Evolutionary conservation across 2,113 vertebrate species (phyloP), one percentile per base, ranked within the genome.

Genomic region (Pluvialis apricaria): DNA sequence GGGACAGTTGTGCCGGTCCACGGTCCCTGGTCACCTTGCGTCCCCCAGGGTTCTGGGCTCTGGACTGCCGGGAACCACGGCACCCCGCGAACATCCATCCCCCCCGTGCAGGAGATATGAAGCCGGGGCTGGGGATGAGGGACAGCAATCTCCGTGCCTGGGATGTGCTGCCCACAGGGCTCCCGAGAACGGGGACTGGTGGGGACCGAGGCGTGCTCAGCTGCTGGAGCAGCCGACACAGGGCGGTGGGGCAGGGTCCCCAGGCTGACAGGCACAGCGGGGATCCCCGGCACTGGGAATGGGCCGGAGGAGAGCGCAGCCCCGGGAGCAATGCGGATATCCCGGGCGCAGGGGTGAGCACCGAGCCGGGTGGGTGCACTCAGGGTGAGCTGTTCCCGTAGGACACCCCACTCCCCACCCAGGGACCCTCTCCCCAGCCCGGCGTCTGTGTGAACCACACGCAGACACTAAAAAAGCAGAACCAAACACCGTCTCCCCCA

Each of bases 251-350:
- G 13, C 44, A 42, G 31, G 19, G 32, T 21, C 21, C 10, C 13
- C 0, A 4, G 40, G 26, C 40, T 38, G 57, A 22, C 3, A 0
- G 4, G 49, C 5, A 20, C 17, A 28, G 45, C 21, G 13, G 45
- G 24, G 29, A n/a, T n/a, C 3, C 20, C 32, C 0, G 1, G 44
- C 24, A 7, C 10, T 0, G 1, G 62, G 42, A 22, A 25, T 2
- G 4, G 1, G 44, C 32, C 40, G 62, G n/a, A 40, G n/a, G 22
- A 19, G 32, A 28, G 15, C 2, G 6, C 54, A 51, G 9, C 19
- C 51, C 45, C 15, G 1, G 79, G 66, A 86, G 52, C 42, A 2
- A 47, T 0, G 5, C 0, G 0, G 16, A 2, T 36, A 29, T 55
- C 21, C 44, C 11, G 47, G 47, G 20, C 21, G 21, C 20, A n/a